These are phyloP conservation scores for Azemiops feae DNA, from an alignment of 2,113 vertebrate species.

Conservation along the genomic window DNA sequence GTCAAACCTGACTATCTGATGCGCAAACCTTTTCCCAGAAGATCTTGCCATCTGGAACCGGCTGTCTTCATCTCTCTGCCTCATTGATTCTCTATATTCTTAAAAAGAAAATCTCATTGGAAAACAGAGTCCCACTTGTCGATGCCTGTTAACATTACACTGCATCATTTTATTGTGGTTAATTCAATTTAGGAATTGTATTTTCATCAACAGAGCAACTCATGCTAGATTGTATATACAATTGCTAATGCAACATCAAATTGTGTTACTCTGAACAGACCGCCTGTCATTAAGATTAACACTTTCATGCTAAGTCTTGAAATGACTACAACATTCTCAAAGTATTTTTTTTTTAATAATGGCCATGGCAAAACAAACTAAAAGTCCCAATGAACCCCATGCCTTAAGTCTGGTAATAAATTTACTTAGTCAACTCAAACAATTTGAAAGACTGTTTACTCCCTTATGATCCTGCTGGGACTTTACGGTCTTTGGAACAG, in stretches of 20 bases:
- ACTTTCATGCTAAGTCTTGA: not conserved
- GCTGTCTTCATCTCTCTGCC: conserved; percentile 36
- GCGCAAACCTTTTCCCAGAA: conserved; percentile 25
- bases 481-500: not conserved
- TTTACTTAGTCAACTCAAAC: not conserved
- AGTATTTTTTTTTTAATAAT: not conserved
- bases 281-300: not conserved
- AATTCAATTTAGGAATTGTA: conserved; percentile 52
- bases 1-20: conserved; percentile 13
- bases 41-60: conserved; percentile 44
- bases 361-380: not conserved
- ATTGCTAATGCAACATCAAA: not conserved
- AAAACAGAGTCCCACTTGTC: conserved; percentile 39
- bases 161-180: conserved; percentile 33
- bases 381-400: not conserved
- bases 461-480: not conserved
- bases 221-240: not conserved
- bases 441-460: not conserved
- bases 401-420: not conserved
- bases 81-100: conserved; percentile 45
- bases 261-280: not conserved
- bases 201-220: conserved; percentile 25
- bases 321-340: not conserved
- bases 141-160: conserved; percentile 40
- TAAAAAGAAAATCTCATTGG: conserved; percentile 44